Percentiles rank a stretch among this genome's conserved stretches.
Evolutionary conservation across 2,888 invertebrate genomes (phyloP).

Genomic region (Drosophila robusta): DNA sequence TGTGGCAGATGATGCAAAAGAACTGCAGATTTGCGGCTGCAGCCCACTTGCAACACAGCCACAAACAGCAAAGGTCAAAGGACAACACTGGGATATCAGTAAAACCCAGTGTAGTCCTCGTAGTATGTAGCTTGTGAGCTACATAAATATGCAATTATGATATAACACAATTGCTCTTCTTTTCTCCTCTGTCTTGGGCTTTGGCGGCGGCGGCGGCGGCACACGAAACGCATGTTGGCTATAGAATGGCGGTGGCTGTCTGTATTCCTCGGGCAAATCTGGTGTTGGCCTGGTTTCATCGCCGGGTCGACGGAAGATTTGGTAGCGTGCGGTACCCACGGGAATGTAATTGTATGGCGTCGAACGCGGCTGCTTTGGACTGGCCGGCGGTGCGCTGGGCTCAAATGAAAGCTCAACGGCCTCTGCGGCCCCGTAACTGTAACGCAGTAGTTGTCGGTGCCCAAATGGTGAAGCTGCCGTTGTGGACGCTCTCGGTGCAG

Average conservation of each 20-base stretch:
- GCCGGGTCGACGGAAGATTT: not conserved
- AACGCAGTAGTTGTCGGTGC: too few species aligned
- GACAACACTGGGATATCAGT: slow-evolving; percentile 17
- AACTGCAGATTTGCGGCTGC: not conserved
- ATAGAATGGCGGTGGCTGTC: slow-evolving; percentile 19
- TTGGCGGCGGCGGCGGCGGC: not conserved
- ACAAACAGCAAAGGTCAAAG: slow-evolving; percentile 35
- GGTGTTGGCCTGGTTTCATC: not conserved
- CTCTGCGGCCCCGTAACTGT: not conserved
- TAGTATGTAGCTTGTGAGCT: slow-evolving; percentile 43
- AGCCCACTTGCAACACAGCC: not conserved
- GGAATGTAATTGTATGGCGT: slow-evolving; percentile 21
- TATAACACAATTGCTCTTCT: slow-evolving; percentile 46
- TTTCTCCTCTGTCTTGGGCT: slow-evolving; percentile 18
- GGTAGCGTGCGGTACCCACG: slow-evolving; percentile 5
- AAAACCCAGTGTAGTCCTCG: slow-evolving; percentile 32
- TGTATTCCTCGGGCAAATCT: slow-evolving; percentile 7
- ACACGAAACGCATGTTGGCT: not conserved
- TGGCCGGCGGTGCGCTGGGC: slow-evolving; percentile 15
- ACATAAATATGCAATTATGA: slow-evolving; percentile 41
- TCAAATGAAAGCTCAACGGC: not conserved
- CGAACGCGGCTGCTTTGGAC: not conserved
- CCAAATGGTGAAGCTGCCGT: too few species aligned
- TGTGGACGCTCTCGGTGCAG: not conserved
- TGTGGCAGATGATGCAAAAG: slow-evolving; percentile 4